Evolutionary conservation across 2,797 vertebrate species (phyloP), one percentile per base, ranked within the genome.

Genomic region (Lindbergichthys nudifrons): DNA sequence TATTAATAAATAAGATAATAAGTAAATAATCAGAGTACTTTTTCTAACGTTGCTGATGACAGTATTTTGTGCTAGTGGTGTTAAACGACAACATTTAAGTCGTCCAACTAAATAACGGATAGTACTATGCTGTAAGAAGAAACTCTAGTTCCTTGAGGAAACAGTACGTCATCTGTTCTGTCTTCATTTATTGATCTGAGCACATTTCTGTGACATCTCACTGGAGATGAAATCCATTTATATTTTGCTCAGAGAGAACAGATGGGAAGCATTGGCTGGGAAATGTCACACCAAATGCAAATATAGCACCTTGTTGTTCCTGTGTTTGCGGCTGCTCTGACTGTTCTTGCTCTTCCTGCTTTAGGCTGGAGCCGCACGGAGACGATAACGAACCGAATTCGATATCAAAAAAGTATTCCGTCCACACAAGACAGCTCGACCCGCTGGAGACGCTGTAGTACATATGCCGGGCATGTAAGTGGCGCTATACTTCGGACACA

Each of bases 271-370:
- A 85, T 68, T 91, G 85, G 89, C 85, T 83, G 81, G 88, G 82
- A 89, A 87, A 89, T 88, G 78, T 93, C 85, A 86, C 91, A 92
- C 88, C 77, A 70, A 91, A 93, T 92, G 82, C 90, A 92, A 91
- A 92, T 93, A 87, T 93, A 92, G 91, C 90, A 87, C 91, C 90
- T 88, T 89, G 91, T 85, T 91, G 85, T 89, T 87, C 80, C 65
- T 77, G 75, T 79, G 78, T 90, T 89, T 88, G 74, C 42, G 51
- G 72, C 68, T 85, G 88, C 83, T 90, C 88, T 84, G 80, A 82
- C 83, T 88, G 85, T 93, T 93, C 88, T 78, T 85, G 82, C 89
- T 84, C 82, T 83, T 89, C 70, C 87, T 88, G 84, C 89, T 90
- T 84, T 67, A 73, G 26, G 26, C 26, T 26, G 26, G 26, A 26